These are phyloP conservation scores for Caenorhabditis becei DNA, from an alignment of 2,888 invertebrate genomes.

Conservation along the genomic window DNA sequence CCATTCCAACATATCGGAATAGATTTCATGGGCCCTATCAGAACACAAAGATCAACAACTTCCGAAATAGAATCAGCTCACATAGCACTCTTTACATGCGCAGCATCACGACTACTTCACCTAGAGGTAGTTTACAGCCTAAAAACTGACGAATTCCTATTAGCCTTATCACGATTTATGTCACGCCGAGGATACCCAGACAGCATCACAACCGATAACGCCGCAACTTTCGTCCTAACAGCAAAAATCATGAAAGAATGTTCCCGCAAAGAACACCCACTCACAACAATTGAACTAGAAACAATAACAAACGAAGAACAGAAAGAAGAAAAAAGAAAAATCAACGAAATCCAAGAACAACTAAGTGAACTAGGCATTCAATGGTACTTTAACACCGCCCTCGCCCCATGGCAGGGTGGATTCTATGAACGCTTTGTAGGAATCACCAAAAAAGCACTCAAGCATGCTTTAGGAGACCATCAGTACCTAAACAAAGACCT, in stretches of 20 bases:
- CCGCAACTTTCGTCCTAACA: constrained; percentile 18
- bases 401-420: constrained; percentile 23
- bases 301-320: neutral
- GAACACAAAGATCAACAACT: neutral
- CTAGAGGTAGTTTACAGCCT: constrained; percentile 13
- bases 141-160: constrained; percentile 25
- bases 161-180: constrained; percentile 25
- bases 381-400: constrained; percentile 25
- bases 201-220: constrained; percentile 32
- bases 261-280: neutral
- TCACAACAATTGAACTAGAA: neutral
- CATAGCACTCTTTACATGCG: constrained; percentile 35
- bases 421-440: constrained; percentile 21
- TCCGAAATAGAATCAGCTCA: neutral
- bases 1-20: constrained; percentile 7
- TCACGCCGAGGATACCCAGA: constrained; percentile 30
- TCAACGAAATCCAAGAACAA: neutral
- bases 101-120: constrained; percentile 22
- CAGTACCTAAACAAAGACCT: neutral
- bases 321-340: neutral
- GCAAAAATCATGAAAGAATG: constrained; percentile 8
- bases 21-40: constrained; percentile 6
- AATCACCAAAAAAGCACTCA: constrained; percentile 9
- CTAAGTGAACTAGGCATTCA: neutral
- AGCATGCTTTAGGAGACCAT: constrained; percentile 1